Base-by-base conservation (phyloP, 2,797 vertebrate genomes). In the Sebastolobus altivelis region DNA sequence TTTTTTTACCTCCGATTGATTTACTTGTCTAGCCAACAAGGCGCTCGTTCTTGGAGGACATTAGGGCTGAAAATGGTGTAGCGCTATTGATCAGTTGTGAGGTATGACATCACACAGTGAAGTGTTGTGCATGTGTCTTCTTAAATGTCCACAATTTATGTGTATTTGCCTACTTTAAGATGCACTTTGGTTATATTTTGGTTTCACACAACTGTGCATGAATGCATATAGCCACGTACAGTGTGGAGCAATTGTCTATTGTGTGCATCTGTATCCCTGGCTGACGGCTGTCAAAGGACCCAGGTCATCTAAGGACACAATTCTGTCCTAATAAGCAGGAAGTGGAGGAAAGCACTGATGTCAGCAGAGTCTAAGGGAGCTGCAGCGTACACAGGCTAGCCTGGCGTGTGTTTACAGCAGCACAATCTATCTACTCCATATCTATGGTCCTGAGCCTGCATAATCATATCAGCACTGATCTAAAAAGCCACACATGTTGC, bases 401-500 rank as follows among this genome's bases (percentile, higher is more conserved):
- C 58, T 29, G 13, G 20, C 79, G 33, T 63, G 77, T 83, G 76
- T 88, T 88, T 85, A 85, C 79, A 85, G 65, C 80, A 52, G 70
- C 73, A 80, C 80, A 77, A 82, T 90, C 78, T 89, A 88, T 87
- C 80, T 83, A 33, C 63, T 78, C 66, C 72, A 75, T 52, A 80
- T 91, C 90, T 86, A 75, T 75, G 75, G 79, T 82, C 83, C 70
- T 75, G 73, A 88, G 76, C 78, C 72, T 83, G 87, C 85, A 88
- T 89, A 92, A 88, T 93, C 89, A 91, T 91, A 90, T 93, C 89
- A 83, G 62, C 60, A 13, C 84, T 89, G 77, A 93, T 92, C 86
- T 88, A 69, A 85, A 89, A 89, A 86, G 76, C 83, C 84, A 87
- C 92, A 87, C 83, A 83, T 89, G 88, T 86, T 82, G 74, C 87